Evolutionary conservation across 2,113 vertebrate genomes (phyloP).

Genomic region (Erythrocercus mccallii): DNA sequence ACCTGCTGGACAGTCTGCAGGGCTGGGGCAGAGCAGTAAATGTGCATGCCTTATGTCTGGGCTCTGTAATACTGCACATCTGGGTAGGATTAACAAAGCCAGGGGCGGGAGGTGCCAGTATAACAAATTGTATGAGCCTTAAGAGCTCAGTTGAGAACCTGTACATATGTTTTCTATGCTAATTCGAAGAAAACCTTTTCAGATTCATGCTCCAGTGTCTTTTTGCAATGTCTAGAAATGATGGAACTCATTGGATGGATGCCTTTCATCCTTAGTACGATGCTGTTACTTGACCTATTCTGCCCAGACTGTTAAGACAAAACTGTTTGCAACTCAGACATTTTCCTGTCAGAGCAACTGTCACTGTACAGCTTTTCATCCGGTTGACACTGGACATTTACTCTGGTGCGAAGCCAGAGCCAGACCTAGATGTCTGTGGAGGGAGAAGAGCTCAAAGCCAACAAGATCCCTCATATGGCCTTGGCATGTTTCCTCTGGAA

Average conservation of each 20-base stretch:
- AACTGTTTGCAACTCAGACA: not conserved
- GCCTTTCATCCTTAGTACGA: not conserved
- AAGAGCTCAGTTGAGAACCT: not conserved
- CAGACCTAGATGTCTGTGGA: not conserved
- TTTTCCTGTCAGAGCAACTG: not conserved
- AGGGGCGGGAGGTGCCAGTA: not conserved
- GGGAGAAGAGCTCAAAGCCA: not conserved
- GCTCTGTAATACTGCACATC: not conserved
- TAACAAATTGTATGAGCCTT: not conserved
- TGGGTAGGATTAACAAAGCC: conserved; percentile 20
- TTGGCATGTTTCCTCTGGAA: not conserved
- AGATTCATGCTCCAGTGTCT: not conserved
- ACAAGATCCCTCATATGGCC: not conserved
- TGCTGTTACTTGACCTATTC: not conserved
- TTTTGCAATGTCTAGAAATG: not conserved
- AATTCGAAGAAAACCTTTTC: conserved; percentile 10
- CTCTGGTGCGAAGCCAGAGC: not conserved
- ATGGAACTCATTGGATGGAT: not conserved
- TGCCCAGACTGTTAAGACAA: not conserved
- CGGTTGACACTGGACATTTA: not conserved
- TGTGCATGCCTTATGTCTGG: conserved; percentile 2
- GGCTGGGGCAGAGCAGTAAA: not conserved
- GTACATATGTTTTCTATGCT: conserved; percentile 12
- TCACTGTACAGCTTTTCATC: not conserved
- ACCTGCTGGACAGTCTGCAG: not conserved